These are phyloP conservation scores for Periophthalmus modestus DNA, from an alignment of 2,113 vertebrate species.

Conservation along the genomic window DNA sequence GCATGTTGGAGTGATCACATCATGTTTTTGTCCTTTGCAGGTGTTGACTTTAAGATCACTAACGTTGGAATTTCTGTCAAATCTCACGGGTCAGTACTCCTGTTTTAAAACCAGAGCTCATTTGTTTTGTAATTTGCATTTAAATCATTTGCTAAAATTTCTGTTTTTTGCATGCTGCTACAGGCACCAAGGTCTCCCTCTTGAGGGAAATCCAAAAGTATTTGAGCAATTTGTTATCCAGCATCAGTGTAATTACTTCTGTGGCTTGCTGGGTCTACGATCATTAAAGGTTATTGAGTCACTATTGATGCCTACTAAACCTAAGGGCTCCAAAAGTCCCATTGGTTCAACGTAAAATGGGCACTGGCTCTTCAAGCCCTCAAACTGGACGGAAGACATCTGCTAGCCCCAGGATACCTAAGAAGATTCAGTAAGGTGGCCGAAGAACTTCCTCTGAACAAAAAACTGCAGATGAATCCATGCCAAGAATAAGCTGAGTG, in stretches of 20 bases:
- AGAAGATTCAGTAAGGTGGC: slow-evolving; percentile 70
- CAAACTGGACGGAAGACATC: slow-evolving; percentile 80
- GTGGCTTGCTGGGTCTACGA: slow-evolving; percentile 84
- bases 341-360: slow-evolving; percentile 80
- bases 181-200: slow-evolving; percentile 91
- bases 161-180: slow-evolving; percentile 21
- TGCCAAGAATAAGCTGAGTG: slow-evolving; percentile 31
- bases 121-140: slow-evolving; percentile 53
- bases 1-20: slow-evolving; percentile 1
- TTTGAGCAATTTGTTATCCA: slow-evolving; percentile 84
- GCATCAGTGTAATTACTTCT: slow-evolving; percentile 91
- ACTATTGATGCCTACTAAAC: slow-evolving; percentile 76
- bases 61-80: slow-evolving; percentile 89
- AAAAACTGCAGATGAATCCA: slow-evolving; percentile 63
- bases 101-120: slow-evolving; percentile 20
- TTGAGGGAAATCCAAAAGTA: slow-evolving; percentile 83
- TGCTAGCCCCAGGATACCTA: slow-evolving; percentile 78
- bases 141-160: slow-evolving; percentile 15
- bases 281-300: slow-evolving; percentile 81
- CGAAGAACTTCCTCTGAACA: slow-evolving; percentile 52
- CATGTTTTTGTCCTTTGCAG: slow-evolving; percentile 73
- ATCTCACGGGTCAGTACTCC: slow-evolving; percentile 84
- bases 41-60: slow-evolving; percentile 91
- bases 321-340: slow-evolving; percentile 91
- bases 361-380: slow-evolving; percentile 84